Evolutionary conservation across 2,888 invertebrate species (phyloP).

Genomic region (Clepsis dumicolana): DNA sequence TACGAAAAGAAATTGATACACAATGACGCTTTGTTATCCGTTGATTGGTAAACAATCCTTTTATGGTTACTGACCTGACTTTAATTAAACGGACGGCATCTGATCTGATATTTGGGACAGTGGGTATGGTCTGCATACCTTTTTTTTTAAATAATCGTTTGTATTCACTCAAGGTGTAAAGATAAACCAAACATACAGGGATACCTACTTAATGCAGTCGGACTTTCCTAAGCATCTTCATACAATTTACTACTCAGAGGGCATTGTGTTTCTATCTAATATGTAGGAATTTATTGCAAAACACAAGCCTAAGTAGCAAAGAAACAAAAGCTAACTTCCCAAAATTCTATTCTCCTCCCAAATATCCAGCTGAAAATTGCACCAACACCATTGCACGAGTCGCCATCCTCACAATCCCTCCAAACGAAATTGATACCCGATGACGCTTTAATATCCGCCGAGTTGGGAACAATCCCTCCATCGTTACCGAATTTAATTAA

Average conservation of each 20-base stretch:
- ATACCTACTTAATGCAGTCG: too few relatives aligned
- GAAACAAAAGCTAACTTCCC: neutral
- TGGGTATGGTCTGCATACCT: constrained; percentile 30
- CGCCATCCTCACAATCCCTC: constrained; percentile 15
- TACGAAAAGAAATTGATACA: constrained; percentile 45
- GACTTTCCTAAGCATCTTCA: too few relatives aligned
- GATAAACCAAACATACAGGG: too few relatives aligned
- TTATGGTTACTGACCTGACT: constrained; percentile 53
- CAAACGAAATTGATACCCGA: constrained; percentile 46
- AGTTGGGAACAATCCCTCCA: constrained; percentile 51
- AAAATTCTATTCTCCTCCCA: neutral
- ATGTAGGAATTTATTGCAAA: too few relatives aligned
- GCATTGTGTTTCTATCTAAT: too few relatives aligned
- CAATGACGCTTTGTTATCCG: constrained; percentile 54
- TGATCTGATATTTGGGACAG: constrained; percentile 50
- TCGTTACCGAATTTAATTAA: constrained; percentile 62
- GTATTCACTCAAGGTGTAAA: too few relatives aligned
- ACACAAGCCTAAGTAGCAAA: neutral
- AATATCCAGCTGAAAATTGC: neutral
- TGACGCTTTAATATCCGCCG: constrained; percentile 54
- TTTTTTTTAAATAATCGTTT: too few relatives aligned
- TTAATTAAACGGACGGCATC: constrained; percentile 62
- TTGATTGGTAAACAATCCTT: constrained; percentile 51
- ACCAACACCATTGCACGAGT: neutral
- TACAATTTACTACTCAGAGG: too few relatives aligned